Evolutionary conservation across 2,113 vertebrate species (phyloP).

Genomic region (Actinemys pallida): DNA sequence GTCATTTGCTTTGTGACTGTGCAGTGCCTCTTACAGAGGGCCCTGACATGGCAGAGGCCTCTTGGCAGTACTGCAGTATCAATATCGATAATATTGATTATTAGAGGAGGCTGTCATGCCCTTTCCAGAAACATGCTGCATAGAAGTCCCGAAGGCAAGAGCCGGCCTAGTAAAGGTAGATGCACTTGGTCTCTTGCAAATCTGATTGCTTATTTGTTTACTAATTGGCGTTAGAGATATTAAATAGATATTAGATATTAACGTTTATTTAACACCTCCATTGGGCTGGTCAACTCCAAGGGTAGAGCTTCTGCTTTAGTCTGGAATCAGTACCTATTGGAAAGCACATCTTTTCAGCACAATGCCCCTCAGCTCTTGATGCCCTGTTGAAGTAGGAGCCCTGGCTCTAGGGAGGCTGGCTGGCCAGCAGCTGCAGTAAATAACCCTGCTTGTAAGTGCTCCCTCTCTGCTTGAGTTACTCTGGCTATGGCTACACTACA

Average conservation of each 20-base stretch:
- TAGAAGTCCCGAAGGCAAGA: neutral
- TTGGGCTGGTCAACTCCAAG: slow-evolving; percentile 30
- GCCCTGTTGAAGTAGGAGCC: neutral
- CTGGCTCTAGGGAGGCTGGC: neutral
- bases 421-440: neutral
- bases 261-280: neutral
- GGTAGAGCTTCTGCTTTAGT: slow-evolving; percentile 12
- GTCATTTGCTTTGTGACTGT: no score
- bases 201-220: neutral
- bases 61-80: neutral
- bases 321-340: neutral
- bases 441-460: neutral
- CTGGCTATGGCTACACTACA: no score
- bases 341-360: neutral
- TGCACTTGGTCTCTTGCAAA: neutral
- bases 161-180: accelerated
- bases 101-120: neutral
- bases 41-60: neutral
- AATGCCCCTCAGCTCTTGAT: neutral
- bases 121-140: neutral
- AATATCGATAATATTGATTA: neutral
- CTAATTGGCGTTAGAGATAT: neutral
- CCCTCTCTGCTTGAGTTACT: accelerated
- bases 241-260: neutral
- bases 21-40: neutral